Evolutionary conservation across 2,797 vertebrate genomes (phyloP), one percentile per base, ranked within the genome.

Genomic region (Propithecus deckenii): DNA sequence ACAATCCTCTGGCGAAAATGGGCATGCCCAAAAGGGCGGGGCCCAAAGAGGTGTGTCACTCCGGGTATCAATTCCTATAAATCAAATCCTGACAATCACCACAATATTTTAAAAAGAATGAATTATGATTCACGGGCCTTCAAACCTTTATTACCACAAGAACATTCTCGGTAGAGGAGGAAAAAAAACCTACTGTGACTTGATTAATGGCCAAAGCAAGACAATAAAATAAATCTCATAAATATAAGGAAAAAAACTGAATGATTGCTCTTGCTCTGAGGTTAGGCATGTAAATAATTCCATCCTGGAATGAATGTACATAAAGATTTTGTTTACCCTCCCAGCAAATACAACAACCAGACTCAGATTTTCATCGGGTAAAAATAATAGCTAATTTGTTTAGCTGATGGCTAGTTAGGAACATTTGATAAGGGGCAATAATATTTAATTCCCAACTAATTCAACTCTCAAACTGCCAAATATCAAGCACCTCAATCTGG

Each of bases 151-250:
- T 97, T 97, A 97, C 94, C 89, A 89, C 57, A 87, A 94, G 96
- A 91, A 97, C 89, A 86, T 97, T 97, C 97, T 97, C 57, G 6
- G 67, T 48, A 88, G 86, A 95, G 85, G 41, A 65, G 55, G 4
- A 20, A n/a, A 71, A 71, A 76, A 63, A 38, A 75, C 75, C 86
- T 89, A 71, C 94, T 79, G 87, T 79, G 78, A 91, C 96, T 96
- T 97, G 97, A 98, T 97, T 98, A 97, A 98, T 96, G 94, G 67
- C 84, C 84, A 86, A 96, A 97, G 80, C 84, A 92, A 97, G 78
- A 97, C 96, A 94, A 98, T 95, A 97, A 98, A 98, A 97, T 97
- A 98, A 95, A 97, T 97, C 89, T 95, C 94, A 97, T 97, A 94
- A 97, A 97, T 69, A 80, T 63, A 87, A 94, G 76, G 9, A 87